phyloP scores from a whole-genome alignment of 2,113 vertebrate genomes.

The Sminthopsis crassicaudata region DNA sequence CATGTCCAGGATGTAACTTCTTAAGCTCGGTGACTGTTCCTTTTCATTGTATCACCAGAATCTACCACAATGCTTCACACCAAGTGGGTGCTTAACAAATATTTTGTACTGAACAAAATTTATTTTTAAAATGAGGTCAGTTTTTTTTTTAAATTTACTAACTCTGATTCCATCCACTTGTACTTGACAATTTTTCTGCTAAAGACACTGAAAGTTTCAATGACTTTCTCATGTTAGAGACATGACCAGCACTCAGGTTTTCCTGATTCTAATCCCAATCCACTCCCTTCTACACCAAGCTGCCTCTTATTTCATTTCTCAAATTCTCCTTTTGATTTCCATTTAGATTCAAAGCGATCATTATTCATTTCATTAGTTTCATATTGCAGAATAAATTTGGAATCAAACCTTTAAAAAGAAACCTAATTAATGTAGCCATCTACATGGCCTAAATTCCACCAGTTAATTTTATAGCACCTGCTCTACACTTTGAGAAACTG shows the following conservation, averaged over 20 bases:
- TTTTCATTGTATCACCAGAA: not conserved
- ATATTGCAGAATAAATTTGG: not conserved
- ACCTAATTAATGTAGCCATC: not conserved
- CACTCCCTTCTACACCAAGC: not conserved
- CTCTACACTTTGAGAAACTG: not conserved
- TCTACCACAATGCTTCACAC: not conserved
- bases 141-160: no score
- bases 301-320: not conserved
- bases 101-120: not conserved
- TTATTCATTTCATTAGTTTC: slow-evolving; percentile 1
- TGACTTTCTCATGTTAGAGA: not conserved
- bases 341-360: not conserved
- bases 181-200: not conserved
- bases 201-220: not conserved
- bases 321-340: not conserved
- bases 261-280: not conserved
- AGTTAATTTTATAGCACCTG: not conserved
- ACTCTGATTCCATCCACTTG: not conserved
- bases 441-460: not conserved
- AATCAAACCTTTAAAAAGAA: not conserved
- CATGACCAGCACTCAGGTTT: not conserved
- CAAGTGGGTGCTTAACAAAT: not conserved
- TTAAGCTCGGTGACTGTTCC: not conserved
- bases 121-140: not conserved
- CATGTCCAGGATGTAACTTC: not conserved